Conservation (phyloP, 92 coral and sea anemone genomes). For the Scolanthus callimorphus region DNA sequence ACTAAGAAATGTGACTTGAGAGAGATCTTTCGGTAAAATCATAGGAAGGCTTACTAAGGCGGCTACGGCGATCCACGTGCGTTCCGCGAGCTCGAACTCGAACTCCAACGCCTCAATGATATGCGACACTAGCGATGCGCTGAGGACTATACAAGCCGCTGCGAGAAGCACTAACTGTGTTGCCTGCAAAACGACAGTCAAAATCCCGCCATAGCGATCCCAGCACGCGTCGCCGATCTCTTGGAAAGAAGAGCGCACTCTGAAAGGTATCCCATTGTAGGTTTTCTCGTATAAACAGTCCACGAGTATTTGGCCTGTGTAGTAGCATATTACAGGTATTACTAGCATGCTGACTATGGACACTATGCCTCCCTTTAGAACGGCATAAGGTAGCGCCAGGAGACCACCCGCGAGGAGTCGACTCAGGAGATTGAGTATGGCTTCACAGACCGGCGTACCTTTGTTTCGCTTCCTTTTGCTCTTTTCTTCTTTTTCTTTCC, state of each 20-base stretch:
- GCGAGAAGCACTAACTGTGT: slow-evolving; percentile 36
- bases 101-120: slow-evolving; percentile 17
- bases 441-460: slow-evolving; percentile 33
- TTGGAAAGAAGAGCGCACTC: slow-evolving; percentile 40
- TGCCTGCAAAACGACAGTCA: slow-evolving; percentile 27
- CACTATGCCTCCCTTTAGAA: slow-evolving; percentile 34
- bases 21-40: slow-evolving; percentile 25
- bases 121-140: slow-evolving; percentile 42
- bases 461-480: too few relatives aligned
- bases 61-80: slow-evolving; percentile 43
- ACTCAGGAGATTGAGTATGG: slow-evolving; percentile 33
- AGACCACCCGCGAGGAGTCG: slow-evolving; percentile 42
- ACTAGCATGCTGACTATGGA: slow-evolving; percentile 19
- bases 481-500: too few relatives aligned
- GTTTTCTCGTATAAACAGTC: slow-evolving; percentile 35
- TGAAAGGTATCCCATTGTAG: slow-evolving; percentile 17
- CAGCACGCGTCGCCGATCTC: slow-evolving; percentile 50
- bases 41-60: slow-evolving; percentile 39
- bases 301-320: slow-evolving; percentile 33
- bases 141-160: slow-evolving; percentile 38
- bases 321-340: slow-evolving; percentile 29
- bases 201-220: slow-evolving; percentile 43
- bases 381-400: slow-evolving; percentile 41
- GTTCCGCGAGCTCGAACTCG: too few relatives aligned
- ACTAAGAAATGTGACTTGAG: slow-evolving; percentile 56